Evolutionary conservation across 2,797 vertebrate genomes (phyloP), one percentile per base, ranked within the genome.

Genomic region (Dendrocincla fuliginosa): DNA sequence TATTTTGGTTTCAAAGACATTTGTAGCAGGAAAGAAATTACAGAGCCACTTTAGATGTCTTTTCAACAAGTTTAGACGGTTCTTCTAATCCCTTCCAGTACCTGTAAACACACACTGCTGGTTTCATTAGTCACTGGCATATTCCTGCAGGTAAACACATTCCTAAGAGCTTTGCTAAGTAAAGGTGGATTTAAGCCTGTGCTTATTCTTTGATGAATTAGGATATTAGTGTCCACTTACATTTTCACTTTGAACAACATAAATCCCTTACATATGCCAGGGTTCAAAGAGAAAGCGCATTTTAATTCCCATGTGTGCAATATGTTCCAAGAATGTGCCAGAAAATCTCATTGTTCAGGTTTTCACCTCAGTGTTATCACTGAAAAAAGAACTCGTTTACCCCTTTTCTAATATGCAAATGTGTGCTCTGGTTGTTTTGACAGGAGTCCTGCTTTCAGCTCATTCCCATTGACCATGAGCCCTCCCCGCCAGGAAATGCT

Each of bases 161-260:
- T 95, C 91, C 93, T 89, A 78, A 84, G 82, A 88, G 87, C 89
- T 91, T 74, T 90, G 19, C 94, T 87, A 53, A 88, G 17, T 4
- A 87, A 19, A 81, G 76, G 85, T 75, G 85, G 82, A 87, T 87
- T 95, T 94, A 65, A 95, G 79, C 64, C 89, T 37, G 46, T 75
- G 90, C 49, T 95, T 61, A 86, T 55, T 80, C 94, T 90, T 94
- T 94, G 95, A 95, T 91, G 93, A 86, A 93, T 95, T 85, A 32
- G 79, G 79, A 89, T 80, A 70, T 95, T 91, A 89, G 82, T 39
- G 33, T 93, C 89, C 91, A 80, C 91, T 96, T 83, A 82, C 2
- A 1, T 60, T 90, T 64, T 77, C 10, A 64, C 93, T 96, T 96
- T 95, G 94, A 96, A 85, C 82, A 89, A 68, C 81, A 83, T 8